These are phyloP conservation scores for Vannuccia rotundouncinata DNA, from an alignment of 2,888 invertebrate genomes.

Conservation along the genomic window DNA sequence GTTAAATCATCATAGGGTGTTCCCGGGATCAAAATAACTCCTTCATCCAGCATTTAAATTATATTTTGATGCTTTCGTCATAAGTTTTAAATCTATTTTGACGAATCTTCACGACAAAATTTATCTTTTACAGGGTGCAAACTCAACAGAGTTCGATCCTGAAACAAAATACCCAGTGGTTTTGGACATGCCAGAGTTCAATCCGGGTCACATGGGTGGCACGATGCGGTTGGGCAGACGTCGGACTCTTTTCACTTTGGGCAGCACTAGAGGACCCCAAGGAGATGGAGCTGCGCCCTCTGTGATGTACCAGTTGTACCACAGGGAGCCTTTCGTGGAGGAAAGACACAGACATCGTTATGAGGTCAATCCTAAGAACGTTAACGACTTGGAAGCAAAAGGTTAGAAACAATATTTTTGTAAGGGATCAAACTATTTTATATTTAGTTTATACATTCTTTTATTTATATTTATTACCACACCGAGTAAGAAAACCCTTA, in stretches of 20 bases:
- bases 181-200: slow-evolving; percentile 98
- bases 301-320: slow-evolving; percentile 46
- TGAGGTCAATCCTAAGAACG: slow-evolving; percentile 83
- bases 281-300: slow-evolving; percentile 3
- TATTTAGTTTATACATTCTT: too few relatives aligned
- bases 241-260: slow-evolving; percentile 68
- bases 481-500: too few relatives aligned
- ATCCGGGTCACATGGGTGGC: slow-evolving; percentile 77
- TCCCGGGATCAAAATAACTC: too few relatives aligned
- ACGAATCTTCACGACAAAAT: too few relatives aligned
- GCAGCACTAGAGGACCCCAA: background rate
- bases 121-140: slow-evolving; percentile 71
- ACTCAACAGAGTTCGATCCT: slow-evolving; percentile 76
- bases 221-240: slow-evolving; percentile 96
- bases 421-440: too few relatives aligned
- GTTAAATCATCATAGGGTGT: too few relatives aligned
- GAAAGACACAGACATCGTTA: slow-evolving; percentile 93
- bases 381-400: slow-evolving; percentile 65
- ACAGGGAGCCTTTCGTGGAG: slow-evolving; percentile 63
- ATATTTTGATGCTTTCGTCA: too few relatives aligned
- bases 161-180: slow-evolving; percentile 72
- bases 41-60: too few relatives aligned
- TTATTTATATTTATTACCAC: too few relatives aligned
- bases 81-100: too few relatives aligned
- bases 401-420: slow-evolving; percentile 3